Base-by-base conservation (phyloP, 2,797 vertebrate genomes). In the Etheostoma nigrum region DNA sequence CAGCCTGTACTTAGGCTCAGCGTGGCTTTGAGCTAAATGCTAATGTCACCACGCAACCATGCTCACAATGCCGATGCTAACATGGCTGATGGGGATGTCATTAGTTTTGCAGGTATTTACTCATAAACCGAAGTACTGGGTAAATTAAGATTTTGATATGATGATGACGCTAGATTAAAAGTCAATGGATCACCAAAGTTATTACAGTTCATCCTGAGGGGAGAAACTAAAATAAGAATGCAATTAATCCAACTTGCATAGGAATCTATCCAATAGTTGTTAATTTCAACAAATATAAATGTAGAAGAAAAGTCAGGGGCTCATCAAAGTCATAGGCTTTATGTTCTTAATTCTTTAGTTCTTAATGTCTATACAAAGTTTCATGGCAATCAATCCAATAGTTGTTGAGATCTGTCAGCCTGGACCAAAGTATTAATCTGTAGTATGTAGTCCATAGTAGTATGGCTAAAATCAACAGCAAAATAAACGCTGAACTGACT, bases 151-250 rank as follows among this genome's bases (percentile, higher is more conserved):
- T 48, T 63, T 55, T 83, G 15, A 49, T 51, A 4, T 36, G 2
- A 21, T 73, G 69, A 21, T 73, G 69, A 21, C n/a, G 36, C 67
- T 67, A 47, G 7, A 55, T 18, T 14, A 42, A 62, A 66, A 58
- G 15, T 52, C 58, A 21, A 62, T 44, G 23, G 15, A 64, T 55
- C 51, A 6, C 49, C 8, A 48, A 27, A 33, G 16, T 55, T n/a
- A 40, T 36, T 25, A 21, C 13, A 40, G 42, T 25, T 45, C 12
- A 47, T 45, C 36, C 33, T 14, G 8, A 48, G 5, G 12, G 6
- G 19, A 10, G 36, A 4, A 40, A 40, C 36, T 40, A 40, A 10
- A 40, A 3, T 40, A 40, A 40, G 9, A 40, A 40, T 40, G 36
- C 36, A 40, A 40, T 40, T 10, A 11, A 40, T 40, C 36, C 36